Evolutionary conservation across 1,140 invertebrate species (phyloP).

Genomic region (Chelonus insularis): DNA sequence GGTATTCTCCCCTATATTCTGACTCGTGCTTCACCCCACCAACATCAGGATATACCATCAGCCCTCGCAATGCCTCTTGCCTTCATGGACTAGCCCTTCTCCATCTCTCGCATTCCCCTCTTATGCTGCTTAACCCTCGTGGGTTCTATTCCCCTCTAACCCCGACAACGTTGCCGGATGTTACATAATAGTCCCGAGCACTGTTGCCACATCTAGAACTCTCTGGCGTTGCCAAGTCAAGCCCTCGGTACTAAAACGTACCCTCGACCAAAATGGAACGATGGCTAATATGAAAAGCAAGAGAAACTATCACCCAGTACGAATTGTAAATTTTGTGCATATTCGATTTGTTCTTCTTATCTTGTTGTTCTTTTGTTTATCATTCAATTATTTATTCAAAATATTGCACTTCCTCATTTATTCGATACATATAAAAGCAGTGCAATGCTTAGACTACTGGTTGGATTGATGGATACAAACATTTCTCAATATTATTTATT

Average conservation of each 20-base stretch:
- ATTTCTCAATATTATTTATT: background rate
- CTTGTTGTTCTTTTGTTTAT: no score
- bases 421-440: no score
- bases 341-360: no score
- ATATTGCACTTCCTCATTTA: no score
- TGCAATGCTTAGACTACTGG: no score
- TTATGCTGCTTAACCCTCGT: constrained; percentile 34
- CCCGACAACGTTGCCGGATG: constrained; percentile 52
- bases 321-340: background rate
- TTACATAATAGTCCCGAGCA: constrained; percentile 52
- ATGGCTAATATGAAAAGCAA: background rate
- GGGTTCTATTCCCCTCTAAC: constrained; percentile 38
- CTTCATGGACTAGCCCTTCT: background rate
- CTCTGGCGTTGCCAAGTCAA: constrained; percentile 31
- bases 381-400: no score
- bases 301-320: background rate
- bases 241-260: constrained; percentile 3
- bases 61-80: background rate
- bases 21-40: background rate
- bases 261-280: constrained; percentile 23
- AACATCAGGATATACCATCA: background rate
- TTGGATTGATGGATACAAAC: background rate
- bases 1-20: constrained; percentile 12
- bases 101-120: constrained; percentile 16
- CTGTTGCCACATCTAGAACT: constrained; percentile 49